Conservation (phyloP, 2,113 vertebrate genomes). For the Myiozetetes cayanensis region DNA sequence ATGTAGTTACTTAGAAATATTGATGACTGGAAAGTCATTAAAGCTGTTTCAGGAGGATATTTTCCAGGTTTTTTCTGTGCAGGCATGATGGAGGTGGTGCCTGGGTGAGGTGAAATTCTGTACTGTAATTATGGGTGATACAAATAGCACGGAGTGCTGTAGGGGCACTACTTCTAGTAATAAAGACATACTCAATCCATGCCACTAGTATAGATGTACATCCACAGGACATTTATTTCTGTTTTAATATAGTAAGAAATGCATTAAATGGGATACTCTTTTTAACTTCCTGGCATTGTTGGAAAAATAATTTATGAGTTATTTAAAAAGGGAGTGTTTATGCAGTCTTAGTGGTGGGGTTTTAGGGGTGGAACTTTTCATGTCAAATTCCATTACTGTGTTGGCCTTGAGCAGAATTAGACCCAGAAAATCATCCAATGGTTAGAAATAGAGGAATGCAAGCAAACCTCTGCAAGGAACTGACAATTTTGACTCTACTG, state of each 20-base stretch:
- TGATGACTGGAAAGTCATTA: not conserved
- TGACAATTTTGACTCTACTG: not conserved
- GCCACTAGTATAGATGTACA: not conserved
- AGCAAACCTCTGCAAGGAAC: not conserved
- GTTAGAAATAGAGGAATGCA: not conserved
- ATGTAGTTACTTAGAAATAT: not conserved
- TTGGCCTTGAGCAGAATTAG: not conserved
- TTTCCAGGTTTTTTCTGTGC: not conserved
- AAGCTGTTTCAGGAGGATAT: not conserved
- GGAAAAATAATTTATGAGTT: not conserved
- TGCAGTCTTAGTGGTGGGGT: not conserved
- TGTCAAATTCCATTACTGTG: not conserved
- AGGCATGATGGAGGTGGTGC: not conserved
- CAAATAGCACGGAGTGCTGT: not conserved
- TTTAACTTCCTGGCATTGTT: not conserved
- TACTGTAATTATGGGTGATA: not conserved
- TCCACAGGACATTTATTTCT: not conserved
- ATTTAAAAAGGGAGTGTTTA: not conserved
- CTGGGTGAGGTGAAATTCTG: not conserved
- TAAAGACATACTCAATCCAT: not conserved
- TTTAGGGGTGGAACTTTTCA: not conserved
- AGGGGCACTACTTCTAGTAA: not conserved
- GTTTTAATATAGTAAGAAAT: not conserved
- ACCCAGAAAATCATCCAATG: not conserved
- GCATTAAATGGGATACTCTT: not conserved